phyloP scores from a whole-genome alignment of 2,797 vertebrate species.

The Scolopax bukidnonensis region DNA sequence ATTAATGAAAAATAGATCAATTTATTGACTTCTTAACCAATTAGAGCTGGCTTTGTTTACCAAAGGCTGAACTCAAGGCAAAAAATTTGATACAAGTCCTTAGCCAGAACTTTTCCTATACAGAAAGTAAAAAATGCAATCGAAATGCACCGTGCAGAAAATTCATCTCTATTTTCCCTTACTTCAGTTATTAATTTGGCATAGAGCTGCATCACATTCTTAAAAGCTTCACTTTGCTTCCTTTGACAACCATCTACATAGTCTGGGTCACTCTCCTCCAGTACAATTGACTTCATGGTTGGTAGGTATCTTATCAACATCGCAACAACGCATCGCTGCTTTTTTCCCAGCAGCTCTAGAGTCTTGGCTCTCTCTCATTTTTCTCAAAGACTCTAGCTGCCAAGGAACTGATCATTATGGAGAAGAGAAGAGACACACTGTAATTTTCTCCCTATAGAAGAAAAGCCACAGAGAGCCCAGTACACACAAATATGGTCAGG shows the following conservation, averaged over 20 bases:
- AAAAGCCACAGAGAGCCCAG: background rate
- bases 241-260: background rate
- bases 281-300: background rate
- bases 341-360: background rate
- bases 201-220: background rate
- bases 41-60: background rate
- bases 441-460: background rate
- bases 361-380: background rate
- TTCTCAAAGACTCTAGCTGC: background rate
- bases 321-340: background rate
- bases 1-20: background rate
- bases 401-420: background rate
- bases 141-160: background rate
- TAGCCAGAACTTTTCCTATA: background rate
- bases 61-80: background rate
- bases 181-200: background rate
- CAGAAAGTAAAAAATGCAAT: background rate
- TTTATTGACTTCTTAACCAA: background rate
- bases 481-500: background rate
- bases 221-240: background rate
- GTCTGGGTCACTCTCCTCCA: background rate
- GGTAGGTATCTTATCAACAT: background rate
- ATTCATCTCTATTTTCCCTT: background rate
- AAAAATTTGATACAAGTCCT: background rate
- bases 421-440: background rate